Evolutionary conservation across 2,888 invertebrate species (phyloP), one percentile per base, ranked within the genome.

Genomic region (Drosophila siamana): DNA sequence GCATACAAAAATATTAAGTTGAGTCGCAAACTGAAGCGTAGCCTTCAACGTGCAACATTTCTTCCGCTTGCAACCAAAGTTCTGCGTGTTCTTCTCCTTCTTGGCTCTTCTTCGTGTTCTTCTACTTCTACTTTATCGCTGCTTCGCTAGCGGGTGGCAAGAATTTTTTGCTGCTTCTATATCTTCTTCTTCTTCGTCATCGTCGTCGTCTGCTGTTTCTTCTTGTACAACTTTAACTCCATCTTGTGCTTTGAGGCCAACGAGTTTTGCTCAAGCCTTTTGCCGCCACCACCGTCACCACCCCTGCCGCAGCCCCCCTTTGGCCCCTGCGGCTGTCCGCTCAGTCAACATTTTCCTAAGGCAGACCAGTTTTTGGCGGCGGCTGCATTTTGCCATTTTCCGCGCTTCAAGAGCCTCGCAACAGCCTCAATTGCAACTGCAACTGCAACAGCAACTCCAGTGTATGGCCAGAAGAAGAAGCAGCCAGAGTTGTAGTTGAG

Each of bases 311-410:
- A 30, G 70, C 43, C 30, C 4, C 9, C 11, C 26, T 19, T n/a
- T 6, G n/a, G n/a, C n/a, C 36, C 26, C 44, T 28, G 2, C 13
- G 15, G 33, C 50, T 4, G 16, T 62, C 43, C 38, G 13, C 52
- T 36, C 61, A 54, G 51, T 33, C 74, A 67, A 75, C 75, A 87
- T 81, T 82, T 82, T 82, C 78, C 80, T 69, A 76, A 56, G 61
- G 60, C 75, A 77, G 79, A 82, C 82, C 88, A 88, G 82, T 87
- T 82, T 82, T 82, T 77, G 88, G 88, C 72, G 33, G 33, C 33
- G 83, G 74, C 75, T 78, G 78, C 74, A 75, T 78, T 79, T 83
- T 83, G 86, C 83, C 86, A 85, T 83, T 83, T 83, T 83, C 88
- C 83, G 88, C 83, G 77, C 83, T 76, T 78, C 78, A 66, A 70